Percentiles rank a stretch among this genome's conserved stretches.
Conservation (phyloP, 2,888 invertebrate genomes). For the Chesias legatella region DNA sequence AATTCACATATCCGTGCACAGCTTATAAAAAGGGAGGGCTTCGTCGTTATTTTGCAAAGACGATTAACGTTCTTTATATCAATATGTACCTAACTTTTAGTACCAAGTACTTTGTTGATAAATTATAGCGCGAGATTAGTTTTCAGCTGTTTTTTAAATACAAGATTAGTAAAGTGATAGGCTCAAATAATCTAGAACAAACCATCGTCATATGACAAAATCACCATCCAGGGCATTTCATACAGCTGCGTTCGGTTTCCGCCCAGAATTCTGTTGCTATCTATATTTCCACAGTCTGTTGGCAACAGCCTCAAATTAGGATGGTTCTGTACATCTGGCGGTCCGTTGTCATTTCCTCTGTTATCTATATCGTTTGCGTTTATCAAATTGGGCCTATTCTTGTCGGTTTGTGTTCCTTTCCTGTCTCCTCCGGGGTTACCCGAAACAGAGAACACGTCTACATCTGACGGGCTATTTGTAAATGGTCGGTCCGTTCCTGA, state of each 20-base stretch:
- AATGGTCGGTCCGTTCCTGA: not conserved
- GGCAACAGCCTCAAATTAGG: slow-evolving; percentile 44
- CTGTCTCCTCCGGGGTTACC: not conserved
- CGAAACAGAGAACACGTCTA: slow-evolving; percentile 9
- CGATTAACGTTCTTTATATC: too few relatives aligned
- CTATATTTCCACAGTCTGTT: slow-evolving; percentile 77
- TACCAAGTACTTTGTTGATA: too few relatives aligned
- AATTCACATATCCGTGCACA: too few relatives aligned
- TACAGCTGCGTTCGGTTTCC: slow-evolving; percentile 82
- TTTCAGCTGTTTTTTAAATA: too few relatives aligned
- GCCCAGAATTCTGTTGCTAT: slow-evolving; percentile 78
- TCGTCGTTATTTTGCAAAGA: too few relatives aligned
- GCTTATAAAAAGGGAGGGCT: too few relatives aligned
- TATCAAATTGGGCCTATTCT: slow-evolving; percentile 3
- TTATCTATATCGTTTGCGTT: slow-evolving; percentile 7
- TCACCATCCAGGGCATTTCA: slow-evolving; percentile 89
- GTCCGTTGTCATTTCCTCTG: slow-evolving; percentile 8
- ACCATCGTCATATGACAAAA: slow-evolving; percentile 82
- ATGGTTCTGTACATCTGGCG: slow-evolving; percentile 28
- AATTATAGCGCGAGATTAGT: too few relatives aligned
- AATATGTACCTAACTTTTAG: too few relatives aligned
- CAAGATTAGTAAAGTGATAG: too few relatives aligned
- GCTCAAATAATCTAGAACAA: slow-evolving; percentile 11
- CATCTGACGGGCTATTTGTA: slow-evolving; percentile 1
- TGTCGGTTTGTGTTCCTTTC: not conserved